Evolutionary conservation across 2,113 vertebrate genomes (phyloP), one percentile per base, ranked within the genome.

Genomic region (Pantherophis guttatus): DNA sequence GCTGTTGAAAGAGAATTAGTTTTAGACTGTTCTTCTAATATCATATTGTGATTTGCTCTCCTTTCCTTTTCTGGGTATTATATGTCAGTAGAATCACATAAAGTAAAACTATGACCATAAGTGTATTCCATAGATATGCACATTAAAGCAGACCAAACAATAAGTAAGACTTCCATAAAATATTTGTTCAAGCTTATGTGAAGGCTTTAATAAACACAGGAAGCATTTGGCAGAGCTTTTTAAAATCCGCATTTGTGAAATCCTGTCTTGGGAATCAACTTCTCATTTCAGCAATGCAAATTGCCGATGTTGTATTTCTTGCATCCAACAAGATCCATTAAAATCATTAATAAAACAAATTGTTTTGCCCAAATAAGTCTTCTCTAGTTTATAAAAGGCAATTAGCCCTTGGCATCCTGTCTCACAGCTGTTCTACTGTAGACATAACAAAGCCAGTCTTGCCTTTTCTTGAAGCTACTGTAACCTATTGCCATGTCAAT

Each of bases 271-370:
- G 65, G 65, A 93, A 53, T n/a, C 52, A 91, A 86, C 13, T 23
- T 59, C 19, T 81, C 23, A 8, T 89, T 85, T 54, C 88, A 86
- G 9, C 23, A 57, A n/a, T 59, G 86, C n/a, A 89, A 88, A 85
- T 8, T 89, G 87, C 87, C 85, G 55, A 89, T 59, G 53, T 26
- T 44, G 87, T 26, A 57, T 48, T 91, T 93, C 89, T 59, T 91
- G 19, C 52, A 50, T 81, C n/a, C 44, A 93, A 50, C 87, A 85
- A 89, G 29, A 33, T 24, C 44, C 65, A 93, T 91, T 86, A 89
- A 88, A 93, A 89, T 89, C 44, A 89, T 93, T 89, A 91, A 81
- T 89, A 89, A 91, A 91, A 48, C 44, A 93, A 91, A 89, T 94
- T 94, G 1, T 21, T 50, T 29, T 29, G 5, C n/a, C n/a, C 88